Conservation (phyloP, 2,113 vertebrate genomes). For the Rynchops niger region DNA sequence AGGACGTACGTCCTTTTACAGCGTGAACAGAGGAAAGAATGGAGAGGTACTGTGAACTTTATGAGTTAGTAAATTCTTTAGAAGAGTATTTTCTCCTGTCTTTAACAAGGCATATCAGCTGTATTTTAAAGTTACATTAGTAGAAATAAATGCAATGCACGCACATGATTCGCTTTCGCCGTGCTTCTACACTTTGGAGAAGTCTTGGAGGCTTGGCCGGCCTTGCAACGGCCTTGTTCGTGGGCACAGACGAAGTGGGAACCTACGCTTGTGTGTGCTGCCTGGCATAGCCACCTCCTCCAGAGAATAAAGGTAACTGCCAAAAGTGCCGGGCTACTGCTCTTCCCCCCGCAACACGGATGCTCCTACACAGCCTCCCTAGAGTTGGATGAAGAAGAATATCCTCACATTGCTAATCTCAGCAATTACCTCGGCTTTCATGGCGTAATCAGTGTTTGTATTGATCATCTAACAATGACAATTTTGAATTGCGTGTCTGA, state of each 20-base stretch:
- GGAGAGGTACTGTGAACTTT: neutral
- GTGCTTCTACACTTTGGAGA: neutral
- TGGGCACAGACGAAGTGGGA: neutral
- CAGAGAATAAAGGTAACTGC: neutral
- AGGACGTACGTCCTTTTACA: neutral
- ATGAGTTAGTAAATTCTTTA: constrained; percentile 5
- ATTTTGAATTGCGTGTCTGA: neutral
- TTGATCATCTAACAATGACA: neutral
- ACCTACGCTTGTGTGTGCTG: neutral
- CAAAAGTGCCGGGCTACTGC: rapidly evolving
- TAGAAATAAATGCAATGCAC: neutral
- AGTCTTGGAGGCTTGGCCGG: neutral
- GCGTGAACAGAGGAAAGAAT: neutral
- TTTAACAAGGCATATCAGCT: neutral
- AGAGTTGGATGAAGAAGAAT: neutral
- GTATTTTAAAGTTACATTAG: neutral
- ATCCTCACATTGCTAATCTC: neutral
- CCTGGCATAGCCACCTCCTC: neutral
- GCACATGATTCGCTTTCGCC: neutral
- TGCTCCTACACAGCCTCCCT: neutral
- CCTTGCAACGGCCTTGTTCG: neutral
- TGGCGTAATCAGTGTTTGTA: neutral
- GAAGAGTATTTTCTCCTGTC: neutral
- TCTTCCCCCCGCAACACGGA: neutral
- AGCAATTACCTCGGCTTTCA: neutral